Evolutionary conservation across 2,113 vertebrate species (phyloP).

Genomic region (Nothocercus julius): DNA sequence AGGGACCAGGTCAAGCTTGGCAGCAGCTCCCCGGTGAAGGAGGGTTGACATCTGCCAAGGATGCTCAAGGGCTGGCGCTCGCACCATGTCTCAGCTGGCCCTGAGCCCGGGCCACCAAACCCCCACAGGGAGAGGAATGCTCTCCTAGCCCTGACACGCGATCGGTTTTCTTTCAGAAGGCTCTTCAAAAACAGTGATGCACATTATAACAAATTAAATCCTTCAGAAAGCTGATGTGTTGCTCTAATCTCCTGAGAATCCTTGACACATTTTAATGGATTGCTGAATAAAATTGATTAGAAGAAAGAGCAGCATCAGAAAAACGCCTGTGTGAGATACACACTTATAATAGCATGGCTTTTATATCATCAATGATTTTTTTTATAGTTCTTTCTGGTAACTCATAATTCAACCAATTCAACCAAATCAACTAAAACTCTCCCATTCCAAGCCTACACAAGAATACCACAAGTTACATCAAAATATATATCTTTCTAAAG

Average conservation of each 20-base stretch:
- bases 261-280: not conserved
- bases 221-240: not conserved
- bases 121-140: not conserved
- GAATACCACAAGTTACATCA: not conserved
- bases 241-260: not conserved
- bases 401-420: not conserved
- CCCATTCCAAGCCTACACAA: not conserved
- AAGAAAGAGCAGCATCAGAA: not conserved
- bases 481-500: not conserved
- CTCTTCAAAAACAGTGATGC: not conserved
- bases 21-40: not conserved
- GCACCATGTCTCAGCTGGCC: rapidly evolving
- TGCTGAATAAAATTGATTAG: not conserved
- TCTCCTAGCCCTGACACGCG: not conserved
- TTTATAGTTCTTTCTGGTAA: not conserved
- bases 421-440: not conserved
- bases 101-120: not conserved
- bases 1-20: not conserved
- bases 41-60: not conserved
- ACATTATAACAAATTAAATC: not conserved
- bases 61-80: not conserved
- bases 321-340: not conserved
- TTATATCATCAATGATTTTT: not conserved
- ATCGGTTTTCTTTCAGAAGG: not conserved
- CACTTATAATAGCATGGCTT: not conserved